Base-by-base conservation (phyloP, 92 coral and sea anemone genomes). In the Palythoa caribaeorum region DNA sequence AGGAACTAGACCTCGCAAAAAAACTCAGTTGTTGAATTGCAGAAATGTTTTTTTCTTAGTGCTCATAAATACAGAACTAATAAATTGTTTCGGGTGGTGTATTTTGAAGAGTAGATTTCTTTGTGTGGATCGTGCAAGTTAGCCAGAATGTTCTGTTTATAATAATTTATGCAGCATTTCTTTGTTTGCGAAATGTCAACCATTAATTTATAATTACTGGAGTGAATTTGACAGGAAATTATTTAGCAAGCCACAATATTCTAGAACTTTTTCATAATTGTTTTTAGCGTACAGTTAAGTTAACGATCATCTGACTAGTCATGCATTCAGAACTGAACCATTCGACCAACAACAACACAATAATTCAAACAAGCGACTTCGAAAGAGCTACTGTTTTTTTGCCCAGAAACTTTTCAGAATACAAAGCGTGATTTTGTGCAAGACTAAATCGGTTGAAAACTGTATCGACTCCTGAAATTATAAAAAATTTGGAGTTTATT, bases 151-250 rank as follows among this genome's bases (percentile, higher is more conserved):
- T 81, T 81, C 86, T 19, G 74, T 36, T 20, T 52, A 11, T 44
- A 39, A 14, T 81, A 81, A 81, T 66, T 81, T 48, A 81, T 65
- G 21, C 76, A 40, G 40, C 15, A 36, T 40, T 28, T 12, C 47
- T 63, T 81, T 81, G 76, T 66, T 66, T 65, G 40, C 86, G 86
- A 65, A 66, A 40, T 81, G 71, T 65, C 73, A 81, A 40, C 60
- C 51, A 81, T 81, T 71, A 81, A 68, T 81, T 69, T 68, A 81
- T 69, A 65, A 81, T 81, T 81, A 81, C 75, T 69, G 73, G 47
- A 65, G 66, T 66, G 60, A 81, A 7, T 65, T 6, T 68, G 75
- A 28, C 84, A 81, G 86, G 86, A 81, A 81, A 68, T 81, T 81
- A 63, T 50, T 66, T 8, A 12, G 69, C 74, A 66, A 81, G 66